These are phyloP conservation scores for Tenebrio molitor DNA, from an alignment of 1,140 invertebrate species.

Conservation along the genomic window DNA sequence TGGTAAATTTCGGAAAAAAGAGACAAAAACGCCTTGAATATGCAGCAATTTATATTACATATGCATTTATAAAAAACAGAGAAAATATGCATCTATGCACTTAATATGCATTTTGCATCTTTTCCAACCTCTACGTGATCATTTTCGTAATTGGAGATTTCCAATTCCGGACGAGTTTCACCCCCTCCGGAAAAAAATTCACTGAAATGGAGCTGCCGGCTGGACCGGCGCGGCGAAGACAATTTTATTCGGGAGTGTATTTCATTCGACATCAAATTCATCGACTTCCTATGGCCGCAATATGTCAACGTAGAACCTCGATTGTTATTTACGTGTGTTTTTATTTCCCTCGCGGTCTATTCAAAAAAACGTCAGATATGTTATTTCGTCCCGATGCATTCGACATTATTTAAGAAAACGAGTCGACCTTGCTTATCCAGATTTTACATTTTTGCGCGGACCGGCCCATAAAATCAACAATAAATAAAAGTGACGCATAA, in stretches of 20 bases:
- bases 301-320: conserved; percentile 18
- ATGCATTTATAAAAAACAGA: too few relatives aligned
- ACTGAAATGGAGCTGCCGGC: conserved; percentile 15
- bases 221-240: neutral
- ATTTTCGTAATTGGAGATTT: too few relatives aligned
- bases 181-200: conserved; percentile 13
- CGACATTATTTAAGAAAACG: neutral
- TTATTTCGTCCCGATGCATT: neutral
- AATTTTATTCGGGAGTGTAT: conserved; percentile 24
- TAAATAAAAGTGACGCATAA: too few relatives aligned
- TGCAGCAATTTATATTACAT: too few relatives aligned
- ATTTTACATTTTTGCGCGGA: too few relatives aligned
- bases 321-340: conserved; percentile 23
- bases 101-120: too few relatives aligned
- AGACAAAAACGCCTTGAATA: too few relatives aligned
- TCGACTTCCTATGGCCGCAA: conserved; percentile 23
- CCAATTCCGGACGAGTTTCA: conserved; percentile 13
- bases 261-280: conserved; percentile 9
- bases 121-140: too few relatives aligned
- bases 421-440: neutral
- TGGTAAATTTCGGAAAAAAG: too few relatives aligned
- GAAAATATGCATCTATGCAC: too few relatives aligned
- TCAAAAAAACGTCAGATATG: neutral
- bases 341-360: neutral
- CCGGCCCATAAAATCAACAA: too few relatives aligned